Evolutionary conservation across 2,797 vertebrate species (phyloP).

Genomic region (Sebastes iracundus): DNA sequence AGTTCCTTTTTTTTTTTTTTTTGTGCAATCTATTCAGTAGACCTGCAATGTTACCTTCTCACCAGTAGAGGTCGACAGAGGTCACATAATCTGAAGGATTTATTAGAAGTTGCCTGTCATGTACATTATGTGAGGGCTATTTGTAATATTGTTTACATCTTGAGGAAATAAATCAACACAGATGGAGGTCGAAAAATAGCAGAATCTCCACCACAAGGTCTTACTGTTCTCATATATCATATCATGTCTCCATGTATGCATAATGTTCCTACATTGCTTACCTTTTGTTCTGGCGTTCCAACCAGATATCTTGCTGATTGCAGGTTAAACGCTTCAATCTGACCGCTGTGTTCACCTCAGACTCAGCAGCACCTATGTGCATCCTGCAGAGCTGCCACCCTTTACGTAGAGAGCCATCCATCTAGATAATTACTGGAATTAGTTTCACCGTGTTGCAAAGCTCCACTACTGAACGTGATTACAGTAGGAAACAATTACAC

Average conservation of each 20-base stretch:
- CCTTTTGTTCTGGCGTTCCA: neutral
- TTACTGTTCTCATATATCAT: neutral
- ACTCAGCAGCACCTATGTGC: neutral
- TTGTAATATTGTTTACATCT: neutral
- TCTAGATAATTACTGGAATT: conserved; percentile 43
- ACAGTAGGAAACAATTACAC: conserved; percentile 24
- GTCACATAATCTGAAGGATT: neutral
- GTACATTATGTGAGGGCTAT: neutral
- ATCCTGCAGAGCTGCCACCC: neutral
- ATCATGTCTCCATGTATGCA: neutral
- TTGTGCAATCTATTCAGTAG: neutral
- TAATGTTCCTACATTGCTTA: neutral
- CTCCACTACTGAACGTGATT: conserved; percentile 34
- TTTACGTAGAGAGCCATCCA: conserved; percentile 7
- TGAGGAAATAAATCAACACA: neutral
- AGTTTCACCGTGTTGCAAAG: conserved; percentile 3
- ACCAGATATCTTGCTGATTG: neutral
- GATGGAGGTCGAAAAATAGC: neutral
- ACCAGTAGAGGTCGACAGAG: conserved; percentile 13
- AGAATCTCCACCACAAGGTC: neutral
- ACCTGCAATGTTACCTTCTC: neutral
- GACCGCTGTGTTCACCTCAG: neutral
- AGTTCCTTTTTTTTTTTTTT: neutral
- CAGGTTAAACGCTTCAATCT: neutral
- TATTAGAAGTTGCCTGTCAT: neutral